Base-by-base conservation (phyloP, 2,797 vertebrate species). In the Schizopygopsis malacanthus region DNA sequence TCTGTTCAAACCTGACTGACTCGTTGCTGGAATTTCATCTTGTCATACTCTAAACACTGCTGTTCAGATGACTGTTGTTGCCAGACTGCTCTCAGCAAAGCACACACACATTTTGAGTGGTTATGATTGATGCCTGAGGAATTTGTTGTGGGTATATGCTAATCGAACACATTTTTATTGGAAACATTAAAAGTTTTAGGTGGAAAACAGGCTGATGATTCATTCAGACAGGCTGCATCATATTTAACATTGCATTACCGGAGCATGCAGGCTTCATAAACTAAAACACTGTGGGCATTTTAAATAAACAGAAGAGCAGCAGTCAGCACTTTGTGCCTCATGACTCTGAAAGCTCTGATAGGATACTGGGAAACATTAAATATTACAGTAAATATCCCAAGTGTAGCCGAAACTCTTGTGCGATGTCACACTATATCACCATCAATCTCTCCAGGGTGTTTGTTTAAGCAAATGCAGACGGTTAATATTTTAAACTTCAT, bases 261-360 rank as follows among this genome's bases (percentile, higher is more conserved):
- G n/a, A 33, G 15, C 3, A 41, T 15, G 69, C 15, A 67, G 6
- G 28, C 56, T 22, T 73, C 71, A 78, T 71, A 77, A 78, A 77
- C 56, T 65, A 85, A 85, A 81, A 84, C 33, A 85, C 22, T 15
- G n/a, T 77, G 18, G 69, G 82, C 47, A 76, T 83, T 83, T 89
- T 89, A 85, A 87, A 87, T 85, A 80, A 87, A 80, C 79, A 87
- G 70, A 33, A 15, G 52, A 79, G 52, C 56, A 85, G 18, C 65
- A 81, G 78, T 65, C 83, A 61, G 70, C 28, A 63, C 59, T 54
- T 76, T 54, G 79, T 22, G 79, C n/a, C 41, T 47, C 47, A 18
- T 77, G 72, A 50, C 61, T 70, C 41, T 70, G 78, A 69, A 37
- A 41, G 76, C 61, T 50, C 56, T 22, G 43, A 81, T 81, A 78